A percentile compares a stretch with the other conserved stretches of the same genome.
Conservation (phyloP, 2,888 invertebrate species). For the Taenaris catops region DNA sequence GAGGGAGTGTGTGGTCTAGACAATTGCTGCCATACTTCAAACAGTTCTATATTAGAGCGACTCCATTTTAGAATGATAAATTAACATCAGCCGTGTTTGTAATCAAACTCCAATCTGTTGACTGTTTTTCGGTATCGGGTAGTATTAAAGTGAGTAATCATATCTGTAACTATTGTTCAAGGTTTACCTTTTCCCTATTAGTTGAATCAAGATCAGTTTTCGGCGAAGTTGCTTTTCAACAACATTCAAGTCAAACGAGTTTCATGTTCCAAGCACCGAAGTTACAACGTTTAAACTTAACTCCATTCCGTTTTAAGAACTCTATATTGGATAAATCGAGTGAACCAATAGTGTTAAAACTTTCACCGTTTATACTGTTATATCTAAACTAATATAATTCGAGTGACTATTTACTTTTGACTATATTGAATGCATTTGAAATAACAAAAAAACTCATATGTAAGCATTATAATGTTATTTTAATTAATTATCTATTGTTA, state of each 20-base stretch:
- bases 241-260: constrained; percentile 24
- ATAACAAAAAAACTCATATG: too few relatives aligned
- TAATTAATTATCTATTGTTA: too few relatives aligned
- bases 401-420: not conserved
- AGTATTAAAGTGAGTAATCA: not conserved
- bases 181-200: constrained; percentile 11
- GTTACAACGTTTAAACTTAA: constrained; percentile 25
- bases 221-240: constrained; percentile 19
- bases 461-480: too few relatives aligned
- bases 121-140: too few relatives aligned
- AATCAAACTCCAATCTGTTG: too few relatives aligned
- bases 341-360: not conserved
- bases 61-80: too few relatives aligned
- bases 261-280: constrained; percentile 23
- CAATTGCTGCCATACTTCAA: too few relatives aligned
- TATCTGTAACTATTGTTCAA: not conserved
- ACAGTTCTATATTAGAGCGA: too few relatives aligned
- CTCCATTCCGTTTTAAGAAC: constrained; percentile 20
- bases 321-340: constrained; percentile 15
- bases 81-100: too few relatives aligned
- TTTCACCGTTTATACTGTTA: not conserved
- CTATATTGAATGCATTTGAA: too few relatives aligned
- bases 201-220: constrained; percentile 18
- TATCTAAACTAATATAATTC: not conserved
- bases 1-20: too few relatives aligned